Base-by-base conservation (phyloP, 2,797 vertebrate genomes). In the Esox lucius region DNA sequence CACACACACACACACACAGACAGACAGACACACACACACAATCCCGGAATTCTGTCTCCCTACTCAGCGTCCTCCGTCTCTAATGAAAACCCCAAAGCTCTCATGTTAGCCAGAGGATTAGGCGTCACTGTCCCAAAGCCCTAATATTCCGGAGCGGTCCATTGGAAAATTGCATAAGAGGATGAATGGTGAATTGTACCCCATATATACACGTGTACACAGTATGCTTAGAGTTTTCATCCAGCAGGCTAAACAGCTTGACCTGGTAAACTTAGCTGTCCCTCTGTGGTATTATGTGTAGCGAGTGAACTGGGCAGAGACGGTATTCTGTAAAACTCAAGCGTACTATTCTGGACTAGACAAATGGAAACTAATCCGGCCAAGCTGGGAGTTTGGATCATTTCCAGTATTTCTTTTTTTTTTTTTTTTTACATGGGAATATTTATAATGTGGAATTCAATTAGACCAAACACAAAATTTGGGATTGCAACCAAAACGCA, bases 151-250 rank as follows among this genome's bases (percentile, higher is more conserved):
- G 92, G 91, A 90, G 81, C 22, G 61, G 56, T 13, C 56, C n/a
- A 26, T 61, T 61, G 56, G 56, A 26, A 77, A 84, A 90, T 91
- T 91, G 83, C 89, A 89, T 91, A 91, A 88, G 72, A 51, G 80
- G 87, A 91, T 91, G 79, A 91, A 46, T 80, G 87, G 89, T 91
- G 80, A 91, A 88, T 89, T 91, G 84, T 89, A 72, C 84, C 81
- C 81, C 74, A 49, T 84, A 82, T 78, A 86, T 80, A 86, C 35
- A 42, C 33, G 82, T 84, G 75, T 82, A 83, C 48, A 48, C 77
- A 82, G 77, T 84, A 83, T 89, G 80, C 79, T 75, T 66, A 78
- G 75, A 88, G 87, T 77, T 4, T 24, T 81, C 48, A 48, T 84
- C 77, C 81, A 53, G 48, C 66, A 76, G 67, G 26, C 76, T 71